These are phyloP conservation scores for Colostygia pectinataria DNA, from an alignment of 2,888 invertebrate genomes.

Conservation along the genomic window DNA sequence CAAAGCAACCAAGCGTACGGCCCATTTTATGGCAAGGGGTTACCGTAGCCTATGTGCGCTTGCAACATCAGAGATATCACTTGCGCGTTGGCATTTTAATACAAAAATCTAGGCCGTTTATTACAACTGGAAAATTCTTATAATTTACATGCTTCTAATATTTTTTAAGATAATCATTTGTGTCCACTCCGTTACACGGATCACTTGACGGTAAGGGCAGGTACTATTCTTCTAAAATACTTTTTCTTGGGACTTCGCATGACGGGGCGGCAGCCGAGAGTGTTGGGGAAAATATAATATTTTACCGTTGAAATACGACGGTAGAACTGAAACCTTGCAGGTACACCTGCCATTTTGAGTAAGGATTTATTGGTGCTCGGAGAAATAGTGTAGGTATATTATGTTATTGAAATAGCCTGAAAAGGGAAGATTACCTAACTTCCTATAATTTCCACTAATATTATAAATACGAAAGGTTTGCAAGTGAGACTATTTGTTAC, in stretches of 20 bases:
- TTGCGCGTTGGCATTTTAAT: no score
- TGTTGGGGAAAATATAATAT: conserved; percentile 33
- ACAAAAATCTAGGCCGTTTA: no score
- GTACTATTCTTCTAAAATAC: conserved; percentile 44
- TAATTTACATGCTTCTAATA: no score
- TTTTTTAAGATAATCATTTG: no score
- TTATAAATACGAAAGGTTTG: no score
- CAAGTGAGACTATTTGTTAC: no score
- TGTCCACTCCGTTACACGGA: conserved; percentile 1
- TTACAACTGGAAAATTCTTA: no score
- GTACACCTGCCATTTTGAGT: conserved; percentile 23
- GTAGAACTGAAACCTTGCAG: conserved; percentile 21
- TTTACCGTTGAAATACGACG: conserved; percentile 31
- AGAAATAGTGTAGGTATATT: conserved; percentile 14
- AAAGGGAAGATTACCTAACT: conserved; percentile 20
- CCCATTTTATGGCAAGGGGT: no score
- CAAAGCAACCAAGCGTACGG: no score
- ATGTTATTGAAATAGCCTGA: conserved; percentile 10
- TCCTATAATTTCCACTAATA: no score
- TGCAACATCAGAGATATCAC: no score
- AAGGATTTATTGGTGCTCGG: conserved; percentile 20
- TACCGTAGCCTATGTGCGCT: no score
- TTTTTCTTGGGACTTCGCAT: conserved; percentile 48
- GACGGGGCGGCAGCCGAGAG: conserved; percentile 55
- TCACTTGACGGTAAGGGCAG: conserved; percentile 4